A percentile compares a stretch with the other conserved stretches of the same genome.
Evolutionary conservation across 2,888 invertebrate genomes (phyloP).

Genomic region (Epinotia nisella): DNA sequence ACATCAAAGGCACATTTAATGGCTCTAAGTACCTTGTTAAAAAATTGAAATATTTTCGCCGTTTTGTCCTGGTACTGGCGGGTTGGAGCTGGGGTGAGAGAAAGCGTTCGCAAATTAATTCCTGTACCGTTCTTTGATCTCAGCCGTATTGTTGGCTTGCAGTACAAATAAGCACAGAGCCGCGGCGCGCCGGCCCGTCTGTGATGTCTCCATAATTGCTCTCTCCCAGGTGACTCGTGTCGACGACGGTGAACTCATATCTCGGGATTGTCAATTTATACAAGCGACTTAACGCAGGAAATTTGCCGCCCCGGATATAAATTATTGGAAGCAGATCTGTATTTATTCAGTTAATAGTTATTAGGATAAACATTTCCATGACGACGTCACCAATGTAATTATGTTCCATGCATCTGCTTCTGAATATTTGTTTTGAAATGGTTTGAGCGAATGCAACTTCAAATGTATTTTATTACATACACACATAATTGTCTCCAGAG

Average conservation of each 20-base stretch:
- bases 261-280: constrained; percentile 45
- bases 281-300: constrained; percentile 28
- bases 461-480: too few relatives aligned
- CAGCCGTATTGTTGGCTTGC: constrained; percentile 72
- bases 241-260: constrained; percentile 54
- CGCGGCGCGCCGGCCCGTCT: constrained; percentile 50
- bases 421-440: constrained; percentile 20
- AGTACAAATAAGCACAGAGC: constrained; percentile 69
- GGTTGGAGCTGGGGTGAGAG: constrained; percentile 56
- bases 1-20: constrained; percentile 54
- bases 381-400: constrained; percentile 13
- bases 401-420: neutral
- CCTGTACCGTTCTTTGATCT: constrained; percentile 76
- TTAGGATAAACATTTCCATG: neutral
- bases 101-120: constrained; percentile 78
- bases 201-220: constrained; percentile 56
- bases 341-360: too few relatives aligned
- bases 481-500: constrained; percentile 30
- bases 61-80: constrained; percentile 59
- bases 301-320: constrained; percentile 13
- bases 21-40: constrained; percentile 53
- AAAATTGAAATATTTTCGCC: constrained; percentile 63
- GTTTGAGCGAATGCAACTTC: neutral
- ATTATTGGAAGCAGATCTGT: constrained; percentile 4
- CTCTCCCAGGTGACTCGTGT: constrained; percentile 55